Evolutionary conservation across 2,888 invertebrate species (phyloP), one percentile per base, ranked within the genome.

Genomic region (Caenorhabditis virilis): DNA sequence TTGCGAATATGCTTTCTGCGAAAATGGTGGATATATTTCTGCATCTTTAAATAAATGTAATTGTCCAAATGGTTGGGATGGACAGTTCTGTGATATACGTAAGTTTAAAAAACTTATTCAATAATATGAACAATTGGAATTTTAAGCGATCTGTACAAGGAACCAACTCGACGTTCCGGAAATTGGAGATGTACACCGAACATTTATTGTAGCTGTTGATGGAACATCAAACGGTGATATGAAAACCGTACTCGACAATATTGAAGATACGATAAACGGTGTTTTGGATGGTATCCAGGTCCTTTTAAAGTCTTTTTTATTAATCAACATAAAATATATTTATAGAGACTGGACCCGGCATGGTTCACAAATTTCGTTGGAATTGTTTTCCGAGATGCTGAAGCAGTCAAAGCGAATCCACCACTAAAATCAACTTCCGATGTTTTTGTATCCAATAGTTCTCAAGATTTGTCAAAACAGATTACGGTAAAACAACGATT

Each of bases 311-410:
- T n/a, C n/a, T n/a, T n/a, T n/a, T n/a, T n/a, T n/a, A n/a, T n/a
- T n/a, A n/a, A n/a, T n/a, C n/a, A n/a, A n/a, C n/a, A n/a, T n/a
- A n/a, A n/a, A n/a, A n/a, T n/a, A n/a, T n/a, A n/a, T 27, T 54
- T 47, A 51, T 53, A 42, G 49, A 52, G 30, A 38, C 42, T 23
- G 30, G 49, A 67, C 18, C 61, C 60, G 9, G 25, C 38, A 16
- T 74, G 74, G 76, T 76, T 72, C 58, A 63, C 55, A 5, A 58
- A 18, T 45, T 76, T 58, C 47, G 67, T 73, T 43, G 76, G 72
- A 39, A 51, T 74, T 16, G 59, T 76, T 25, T 72, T 72, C 66
- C 64, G 69, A 11, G 69, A 72, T 47, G 51, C 60, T 5, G 53
- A 36, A 42, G 46, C 52, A 3, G 13, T 50, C 4, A 49, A 42